Conservation (phyloP, 1,140 invertebrate genomes). For the Orchesella cincta region DNA sequence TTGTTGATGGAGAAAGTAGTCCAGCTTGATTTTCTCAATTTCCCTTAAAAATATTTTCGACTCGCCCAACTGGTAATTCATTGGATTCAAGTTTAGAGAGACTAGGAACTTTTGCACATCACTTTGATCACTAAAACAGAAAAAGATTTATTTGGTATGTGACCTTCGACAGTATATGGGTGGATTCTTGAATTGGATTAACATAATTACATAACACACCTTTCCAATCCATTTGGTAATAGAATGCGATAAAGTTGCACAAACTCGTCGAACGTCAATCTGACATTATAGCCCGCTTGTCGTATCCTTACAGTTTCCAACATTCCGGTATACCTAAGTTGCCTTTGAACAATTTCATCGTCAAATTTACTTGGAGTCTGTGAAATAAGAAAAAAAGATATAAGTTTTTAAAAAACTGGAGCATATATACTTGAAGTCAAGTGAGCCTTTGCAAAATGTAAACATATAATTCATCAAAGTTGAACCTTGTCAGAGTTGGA, state of each 20-base stretch:
- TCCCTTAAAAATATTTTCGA: constrained; percentile 92
- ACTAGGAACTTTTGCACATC: constrained; percentile 80
- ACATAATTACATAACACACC: constrained; percentile 51
- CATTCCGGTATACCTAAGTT: constrained; percentile 90
- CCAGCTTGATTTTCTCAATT: constrained; percentile 89
- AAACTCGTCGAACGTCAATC: constrained; percentile 91
- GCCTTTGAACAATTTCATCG: constrained; percentile 88
- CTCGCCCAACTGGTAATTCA: constrained; percentile 87
- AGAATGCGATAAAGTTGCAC: constrained; percentile 89
- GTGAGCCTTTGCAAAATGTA: constrained; percentile 13
- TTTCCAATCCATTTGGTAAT: constrained; percentile 79
- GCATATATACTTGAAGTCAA: background rate
- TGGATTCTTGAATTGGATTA: background rate
- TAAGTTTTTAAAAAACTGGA: background rate
- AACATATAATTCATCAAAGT: background rate
- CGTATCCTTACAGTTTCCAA: constrained; percentile 92
- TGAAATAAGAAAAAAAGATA: constrained; percentile 45
- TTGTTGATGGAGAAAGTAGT: constrained; percentile 87
- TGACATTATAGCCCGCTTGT: constrained; percentile 92
- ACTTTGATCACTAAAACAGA: constrained; percentile 65
- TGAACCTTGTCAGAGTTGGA: constrained; percentile 84
- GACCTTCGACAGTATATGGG: too few relatives aligned
- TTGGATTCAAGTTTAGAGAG: constrained; percentile 75
- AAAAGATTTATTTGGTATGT: too few relatives aligned
- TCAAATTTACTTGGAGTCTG: constrained; percentile 86